Conservation (phyloP, 2,888 invertebrate species). For the Myopa testacea region DNA sequence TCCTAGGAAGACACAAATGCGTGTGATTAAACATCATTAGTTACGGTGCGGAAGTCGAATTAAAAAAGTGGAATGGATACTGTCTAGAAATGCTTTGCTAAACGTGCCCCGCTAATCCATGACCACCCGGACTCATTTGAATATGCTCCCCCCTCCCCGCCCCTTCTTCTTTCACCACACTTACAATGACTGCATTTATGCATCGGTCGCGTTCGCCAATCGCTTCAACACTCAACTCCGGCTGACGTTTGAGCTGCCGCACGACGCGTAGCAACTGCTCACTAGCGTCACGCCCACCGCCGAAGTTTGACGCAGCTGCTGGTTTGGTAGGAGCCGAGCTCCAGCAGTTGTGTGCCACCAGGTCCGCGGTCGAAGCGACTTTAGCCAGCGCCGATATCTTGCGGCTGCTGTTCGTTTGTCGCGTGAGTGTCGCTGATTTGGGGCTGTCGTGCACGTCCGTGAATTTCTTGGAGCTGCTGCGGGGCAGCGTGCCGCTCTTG, state of each 20-base stretch:
- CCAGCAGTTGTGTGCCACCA: slow-evolving; percentile 51
- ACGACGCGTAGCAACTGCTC: slow-evolving; percentile 2
- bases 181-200: slow-evolving; percentile 68
- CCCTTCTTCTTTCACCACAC: slow-evolving; percentile 47
- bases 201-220: slow-evolving; percentile 63
- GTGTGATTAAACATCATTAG: not conserved
- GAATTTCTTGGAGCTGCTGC: slow-evolving; percentile 62
- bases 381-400: slow-evolving; percentile 56
- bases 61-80: slow-evolving; percentile 8
- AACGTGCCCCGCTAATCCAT: not conserved
- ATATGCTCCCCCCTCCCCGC: not conserved
- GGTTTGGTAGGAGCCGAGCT: slow-evolving; percentile 34
- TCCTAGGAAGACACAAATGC: slow-evolving; percentile 75
- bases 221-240: slow-evolving; percentile 43
- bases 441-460: slow-evolving; percentile 53
- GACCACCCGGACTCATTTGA: not conserved
- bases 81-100: slow-evolving; percentile 46
- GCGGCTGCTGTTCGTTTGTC: slow-evolving; percentile 55
- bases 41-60: not conserved
- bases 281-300: not conserved
- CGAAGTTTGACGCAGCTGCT: slow-evolving; percentile 36
- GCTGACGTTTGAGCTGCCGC: slow-evolving; percentile 14
- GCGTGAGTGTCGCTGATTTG: slow-evolving; percentile 62
- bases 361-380: slow-evolving; percentile 59
- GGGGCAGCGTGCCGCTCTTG: slow-evolving; percentile 61